phyloP scores from a whole-genome alignment of 2,888 invertebrate genomes.

The Fragum whitleyi region DNA sequence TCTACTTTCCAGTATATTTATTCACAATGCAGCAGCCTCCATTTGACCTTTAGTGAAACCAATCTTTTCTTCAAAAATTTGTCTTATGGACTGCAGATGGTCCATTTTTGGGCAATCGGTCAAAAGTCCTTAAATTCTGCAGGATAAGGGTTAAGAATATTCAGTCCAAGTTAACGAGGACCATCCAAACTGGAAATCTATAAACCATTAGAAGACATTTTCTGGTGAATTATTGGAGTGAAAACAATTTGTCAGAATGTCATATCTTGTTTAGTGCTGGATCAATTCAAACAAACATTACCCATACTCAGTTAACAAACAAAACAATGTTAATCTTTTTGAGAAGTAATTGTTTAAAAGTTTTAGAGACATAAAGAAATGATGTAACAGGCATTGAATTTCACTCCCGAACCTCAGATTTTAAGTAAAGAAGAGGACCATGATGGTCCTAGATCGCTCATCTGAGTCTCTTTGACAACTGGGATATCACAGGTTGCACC shows the following conservation, averaged over 20 bases:
- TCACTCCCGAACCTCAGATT: not conserved
- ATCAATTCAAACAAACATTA: slow-evolving; percentile 21
- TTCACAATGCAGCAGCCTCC: no score
- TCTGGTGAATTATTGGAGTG: not conserved
- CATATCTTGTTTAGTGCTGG: slow-evolving; percentile 12
- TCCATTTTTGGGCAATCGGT: no score
- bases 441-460: not conserved
- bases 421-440: not conserved
- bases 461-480: no score
- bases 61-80: no score
- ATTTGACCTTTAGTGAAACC: no score
- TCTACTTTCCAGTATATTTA: no score
- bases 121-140: no score
- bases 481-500: no score
- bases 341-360: not conserved
- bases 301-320: not conserved
- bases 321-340: not conserved
- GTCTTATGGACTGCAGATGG: no score
- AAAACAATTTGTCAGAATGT: slow-evolving; percentile 26
- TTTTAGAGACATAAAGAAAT: no score
- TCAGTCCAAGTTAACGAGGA: not conserved
- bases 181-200: not conserved
- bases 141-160: no score
- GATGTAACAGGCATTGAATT: no score
- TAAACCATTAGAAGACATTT: slow-evolving; percentile 18